Base-by-base conservation (phyloP, 2,888 invertebrate species). In the Leptinotarsa haldemani region DNA sequence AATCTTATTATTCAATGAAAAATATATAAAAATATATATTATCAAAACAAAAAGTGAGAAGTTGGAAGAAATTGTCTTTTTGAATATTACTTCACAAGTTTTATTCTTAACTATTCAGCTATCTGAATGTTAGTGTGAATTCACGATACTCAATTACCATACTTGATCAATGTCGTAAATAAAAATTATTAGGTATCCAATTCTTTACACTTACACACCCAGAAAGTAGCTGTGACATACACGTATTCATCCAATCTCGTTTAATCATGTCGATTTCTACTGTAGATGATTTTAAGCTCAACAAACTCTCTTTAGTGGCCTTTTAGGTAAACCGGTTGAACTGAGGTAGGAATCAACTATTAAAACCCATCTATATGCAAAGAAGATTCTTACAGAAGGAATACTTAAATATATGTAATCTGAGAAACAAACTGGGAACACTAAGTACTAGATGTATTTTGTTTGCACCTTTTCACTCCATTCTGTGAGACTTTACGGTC, bases 331-430 rank as follows among this genome's bases (percentile, higher is more conserved):
- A 40, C 61, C 61, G 40, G 61, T 61, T 61, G 30, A 15, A 30
- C 61, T 25, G 40, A n/a, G 71, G 69, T 71, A 68, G 68, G 61
- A 70, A 74, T 74, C 71, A 69, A 61, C 74, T 77, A 77, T 80
- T 76, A 78, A 78, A 78, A 73, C 71, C 77, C 73, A 80, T 80
- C 77, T 80, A 78, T 80, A 80, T 80, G 80, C 78, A 78, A 80
- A 78, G 76, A 77, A 76, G 77, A 63, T 65, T 69, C 70, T 73
- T 74, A 66, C 52, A 56, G 56, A 20, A 40, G 22, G 56, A 16
- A 61, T 30, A 61, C 30, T 61, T 18, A 16, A 5, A 16, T 61
- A 25, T 40, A 16, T 40, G 40, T 61, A n/a, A 61, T 61, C 30
- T 16, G 7, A 25, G 61, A 40, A 61, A 61, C 22, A n/a, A 22